A percentile compares a stretch with the other conserved stretches of the same genome.
phyloP scores from a whole-genome alignment of 2,113 vertebrate genomes.

The Egretta garzetta region DNA sequence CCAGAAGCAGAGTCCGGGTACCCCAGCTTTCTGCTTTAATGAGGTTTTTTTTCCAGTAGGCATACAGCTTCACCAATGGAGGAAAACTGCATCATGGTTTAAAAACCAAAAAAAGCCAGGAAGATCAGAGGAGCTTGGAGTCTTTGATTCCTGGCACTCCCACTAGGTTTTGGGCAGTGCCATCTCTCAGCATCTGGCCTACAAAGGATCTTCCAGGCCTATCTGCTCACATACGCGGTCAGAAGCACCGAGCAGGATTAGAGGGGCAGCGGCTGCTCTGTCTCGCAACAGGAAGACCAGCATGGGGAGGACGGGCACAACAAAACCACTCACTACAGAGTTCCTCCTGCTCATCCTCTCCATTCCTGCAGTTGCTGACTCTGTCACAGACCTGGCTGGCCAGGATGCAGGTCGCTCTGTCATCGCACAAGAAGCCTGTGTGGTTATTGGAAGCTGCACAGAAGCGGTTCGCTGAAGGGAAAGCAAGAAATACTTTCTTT shows the following conservation, averaged over 20 bases:
- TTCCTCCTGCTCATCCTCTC: conserved; percentile 76
- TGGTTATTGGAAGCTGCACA: conserved; percentile 71
- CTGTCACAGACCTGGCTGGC: conserved; percentile 78
- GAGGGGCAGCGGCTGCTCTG: neutral
- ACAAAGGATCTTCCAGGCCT: neutral
- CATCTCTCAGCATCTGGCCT: neutral
- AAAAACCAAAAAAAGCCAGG: neutral
- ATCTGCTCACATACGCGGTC: accelerated
- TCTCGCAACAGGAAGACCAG: neutral
- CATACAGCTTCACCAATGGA: neutral
- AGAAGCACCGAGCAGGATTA: neutral
- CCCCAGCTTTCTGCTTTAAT: neutral
- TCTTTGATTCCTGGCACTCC: neutral
- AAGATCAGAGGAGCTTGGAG: neutral
- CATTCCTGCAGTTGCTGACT: conserved; percentile 48
- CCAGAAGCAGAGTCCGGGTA: neutral
- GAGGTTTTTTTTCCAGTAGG: neutral
- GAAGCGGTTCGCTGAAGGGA: conserved; percentile 61
- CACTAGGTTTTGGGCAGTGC: neutral
- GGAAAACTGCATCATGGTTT: neutral
- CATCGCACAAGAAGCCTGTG: conserved; percentile 80
- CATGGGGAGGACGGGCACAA: accelerated
- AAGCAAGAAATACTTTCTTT: neutral
- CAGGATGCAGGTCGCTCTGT: conserved; percentile 71
- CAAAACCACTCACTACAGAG: conserved; percentile 75